These are phyloP conservation scores for Matsumyia berberina DNA, from an alignment of 2,888 invertebrate genomes.

Conservation along the genomic window DNA sequence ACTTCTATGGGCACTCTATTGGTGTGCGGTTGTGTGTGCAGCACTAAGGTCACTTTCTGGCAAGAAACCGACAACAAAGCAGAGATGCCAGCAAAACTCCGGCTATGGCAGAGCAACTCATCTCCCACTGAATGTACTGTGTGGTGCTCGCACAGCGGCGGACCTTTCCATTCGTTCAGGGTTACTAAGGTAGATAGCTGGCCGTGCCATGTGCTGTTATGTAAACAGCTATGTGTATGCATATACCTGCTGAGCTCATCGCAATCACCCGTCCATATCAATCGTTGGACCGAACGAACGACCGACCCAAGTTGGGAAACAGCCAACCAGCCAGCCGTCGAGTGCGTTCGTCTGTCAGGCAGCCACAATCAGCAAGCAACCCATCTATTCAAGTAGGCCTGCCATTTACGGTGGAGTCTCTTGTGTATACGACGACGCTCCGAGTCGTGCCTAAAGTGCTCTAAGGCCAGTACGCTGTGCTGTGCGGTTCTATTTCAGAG, in stretches of 20 bases:
- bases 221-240: slow-evolving; percentile 42
- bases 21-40: slow-evolving; percentile 32
- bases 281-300: slow-evolving; percentile 50
- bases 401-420: slow-evolving; percentile 71
- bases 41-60: slow-evolving; percentile 59
- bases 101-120: slow-evolving; percentile 49
- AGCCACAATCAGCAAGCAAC: slow-evolving; percentile 42
- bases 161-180: slow-evolving; percentile 68
- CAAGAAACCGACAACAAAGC: slow-evolving; percentile 58
- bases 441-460: slow-evolving; percentile 74
- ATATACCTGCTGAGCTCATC: slow-evolving; percentile 58
- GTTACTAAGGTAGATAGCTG: slow-evolving; percentile 60
- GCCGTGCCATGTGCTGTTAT: slow-evolving; percentile 55
- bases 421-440: slow-evolving; percentile 68
- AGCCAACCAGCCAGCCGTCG: slow-evolving; percentile 45
- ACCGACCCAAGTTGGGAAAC: slow-evolving; percentile 57
- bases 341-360: slow-evolving; percentile 38
- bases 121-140: slow-evolving; percentile 49
- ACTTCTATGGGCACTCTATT: slow-evolving; percentile 17
- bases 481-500: slow-evolving; percentile 57
- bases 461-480: slow-evolving; percentile 70
- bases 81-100: slow-evolving; percentile 52
- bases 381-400: slow-evolving; percentile 69
- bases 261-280: slow-evolving; percentile 63
- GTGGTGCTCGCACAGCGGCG: slow-evolving; percentile 40